phyloP scores from a whole-genome alignment of 2,888 invertebrate genomes.

The Xanthia togata region DNA sequence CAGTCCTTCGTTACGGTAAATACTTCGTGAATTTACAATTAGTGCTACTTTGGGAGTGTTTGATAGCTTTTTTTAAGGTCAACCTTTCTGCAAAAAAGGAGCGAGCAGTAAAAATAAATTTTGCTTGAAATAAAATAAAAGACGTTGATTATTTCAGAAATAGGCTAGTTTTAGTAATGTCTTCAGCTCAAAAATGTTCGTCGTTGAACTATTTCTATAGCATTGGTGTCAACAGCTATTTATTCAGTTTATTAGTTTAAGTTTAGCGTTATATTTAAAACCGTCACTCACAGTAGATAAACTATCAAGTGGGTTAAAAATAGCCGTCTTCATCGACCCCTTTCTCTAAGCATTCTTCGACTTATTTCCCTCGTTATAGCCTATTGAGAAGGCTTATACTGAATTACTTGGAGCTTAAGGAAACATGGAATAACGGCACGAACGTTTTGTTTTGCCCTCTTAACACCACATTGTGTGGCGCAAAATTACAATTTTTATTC shows the following conservation, averaged over 20 bases:
- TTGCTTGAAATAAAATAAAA: neutral
- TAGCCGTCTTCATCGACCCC: conserved; percentile 59
- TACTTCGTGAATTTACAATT: conserved; percentile 43
- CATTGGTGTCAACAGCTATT: neutral
- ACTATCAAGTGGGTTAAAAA: conserved; percentile 48
- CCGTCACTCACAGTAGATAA: neutral
- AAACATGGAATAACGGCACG: conserved; percentile 71
- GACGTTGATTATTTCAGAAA: neutral
- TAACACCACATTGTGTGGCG: conserved; percentile 58
- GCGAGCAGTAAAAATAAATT: neutral
- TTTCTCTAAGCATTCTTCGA: conserved; percentile 69
- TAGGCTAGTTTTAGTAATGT: neutral
- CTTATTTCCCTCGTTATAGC: conserved; percentile 73
- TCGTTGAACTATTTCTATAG: neutral
- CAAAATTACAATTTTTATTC: conserved; percentile 61
- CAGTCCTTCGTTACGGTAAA: conserved; percentile 61
- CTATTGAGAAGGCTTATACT: conserved; percentile 68
- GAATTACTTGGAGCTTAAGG: conserved; percentile 58
- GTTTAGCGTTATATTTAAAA: neutral
- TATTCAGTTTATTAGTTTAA: neutral
- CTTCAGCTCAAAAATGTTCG: neutral
- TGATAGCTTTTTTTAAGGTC: neutral
- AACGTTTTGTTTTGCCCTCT: conserved; percentile 68
- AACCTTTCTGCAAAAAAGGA: neutral
- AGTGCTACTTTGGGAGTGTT: conserved; percentile 29